Evolutionary conservation across 1,140 invertebrate genomes (phyloP).

Genomic region (Galleria mellonella): DNA sequence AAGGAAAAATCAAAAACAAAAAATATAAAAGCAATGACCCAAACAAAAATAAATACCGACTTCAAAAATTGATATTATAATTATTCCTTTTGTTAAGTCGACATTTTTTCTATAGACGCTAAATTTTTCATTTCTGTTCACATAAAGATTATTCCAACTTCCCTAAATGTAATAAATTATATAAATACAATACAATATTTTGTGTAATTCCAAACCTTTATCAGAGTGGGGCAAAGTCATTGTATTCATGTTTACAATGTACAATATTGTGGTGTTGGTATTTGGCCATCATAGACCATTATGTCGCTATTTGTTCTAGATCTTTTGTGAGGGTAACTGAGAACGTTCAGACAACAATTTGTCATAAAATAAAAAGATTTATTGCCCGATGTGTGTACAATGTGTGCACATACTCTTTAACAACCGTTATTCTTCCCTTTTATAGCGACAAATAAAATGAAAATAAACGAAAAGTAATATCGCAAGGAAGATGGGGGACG

Average conservation of each 20-base stretch:
- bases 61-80: too few relatives aligned
- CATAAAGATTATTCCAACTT: neutral
- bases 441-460: conserved; percentile 62
- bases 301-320: conserved; percentile 65
- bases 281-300: conserved; percentile 56
- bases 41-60: too few relatives aligned
- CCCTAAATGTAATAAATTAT: conserved; percentile 31
- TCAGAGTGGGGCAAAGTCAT: conserved; percentile 38
- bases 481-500: conserved; percentile 42
- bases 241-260: conserved; percentile 61
- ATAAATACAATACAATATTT: conserved; percentile 41
- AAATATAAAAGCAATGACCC: too few relatives aligned
- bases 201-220: conserved; percentile 40
- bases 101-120: too few relatives aligned
- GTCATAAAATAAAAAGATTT: conserved; percentile 74
- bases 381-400: conserved; percentile 48
- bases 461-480: conserved; percentile 57
- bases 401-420: conserved; percentile 51
- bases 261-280: conserved; percentile 38
- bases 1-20: too few relatives aligned
- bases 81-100: too few relatives aligned
- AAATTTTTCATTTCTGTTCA: neutral
- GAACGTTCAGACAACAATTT: conserved; percentile 58
- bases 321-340: conserved; percentile 53
- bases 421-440: conserved; percentile 65